Percentiles rank a stretch among this genome's conserved stretches.
phyloP scores from a whole-genome alignment of 2,113 vertebrate genomes.

The Lepus timidus region DNA sequence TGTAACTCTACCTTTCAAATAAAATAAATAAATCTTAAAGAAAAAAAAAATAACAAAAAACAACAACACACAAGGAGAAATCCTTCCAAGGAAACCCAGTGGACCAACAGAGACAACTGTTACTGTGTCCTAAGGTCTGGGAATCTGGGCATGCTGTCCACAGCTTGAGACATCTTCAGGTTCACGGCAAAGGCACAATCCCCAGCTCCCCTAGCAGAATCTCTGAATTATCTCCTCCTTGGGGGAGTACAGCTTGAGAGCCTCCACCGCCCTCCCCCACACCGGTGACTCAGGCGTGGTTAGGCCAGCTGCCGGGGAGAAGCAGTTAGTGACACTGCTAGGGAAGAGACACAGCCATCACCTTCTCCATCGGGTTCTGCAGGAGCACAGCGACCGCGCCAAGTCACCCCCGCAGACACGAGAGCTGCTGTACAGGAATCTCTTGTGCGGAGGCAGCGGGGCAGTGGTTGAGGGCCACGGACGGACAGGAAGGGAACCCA shows the following conservation, averaged over 20 bases:
- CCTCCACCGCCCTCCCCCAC: not conserved
- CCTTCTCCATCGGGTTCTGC: slow-evolving; percentile 48
- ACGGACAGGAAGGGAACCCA: not conserved
- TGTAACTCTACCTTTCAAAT: too few relatives aligned
- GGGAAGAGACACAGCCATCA: slow-evolving; percentile 39
- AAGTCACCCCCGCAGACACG: slow-evolving; percentile 36
- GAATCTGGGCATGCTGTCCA: slow-evolving; percentile 68
- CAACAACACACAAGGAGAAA: slow-evolving; percentile 61
- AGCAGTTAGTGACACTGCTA: slow-evolving; percentile 38
- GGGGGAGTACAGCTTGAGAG: slow-evolving; percentile 10
- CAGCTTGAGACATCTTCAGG: slow-evolving; percentile 76
- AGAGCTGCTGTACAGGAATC: not conserved
- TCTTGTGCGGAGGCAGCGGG: slow-evolving; percentile 42
- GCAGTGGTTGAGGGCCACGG: not conserved
- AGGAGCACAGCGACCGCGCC: slow-evolving; percentile 36
- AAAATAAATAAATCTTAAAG: too few relatives aligned
- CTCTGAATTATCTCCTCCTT: slow-evolving; percentile 51
- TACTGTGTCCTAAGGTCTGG: slow-evolving; percentile 87
- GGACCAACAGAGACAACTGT: slow-evolving; percentile 81
- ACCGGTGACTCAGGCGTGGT: slow-evolving; percentile 50
- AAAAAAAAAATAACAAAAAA: slow-evolving; percentile 76
- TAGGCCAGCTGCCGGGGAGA: slow-evolving; percentile 60
- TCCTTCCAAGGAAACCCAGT: slow-evolving; percentile 75
- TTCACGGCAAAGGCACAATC: slow-evolving; percentile 87
- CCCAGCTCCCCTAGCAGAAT: slow-evolving; percentile 53